Percentiles rank a stretch among this genome's conserved stretches.
phyloP scores from a whole-genome alignment of 2,888 invertebrate species.

The Flabesymbios commensalis region DNA sequence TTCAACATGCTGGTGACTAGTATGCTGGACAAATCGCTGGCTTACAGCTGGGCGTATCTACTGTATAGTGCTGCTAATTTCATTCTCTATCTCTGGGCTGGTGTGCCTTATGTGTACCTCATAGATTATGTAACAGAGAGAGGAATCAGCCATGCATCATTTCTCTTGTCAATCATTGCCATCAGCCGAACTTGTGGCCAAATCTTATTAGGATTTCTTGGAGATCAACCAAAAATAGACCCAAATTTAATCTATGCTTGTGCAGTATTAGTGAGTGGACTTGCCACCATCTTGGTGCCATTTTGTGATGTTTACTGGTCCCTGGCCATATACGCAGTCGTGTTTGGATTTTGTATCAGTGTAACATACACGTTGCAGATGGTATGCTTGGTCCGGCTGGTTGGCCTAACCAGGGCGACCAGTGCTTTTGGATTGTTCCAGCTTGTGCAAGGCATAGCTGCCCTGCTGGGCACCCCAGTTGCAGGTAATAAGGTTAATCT shows the following conservation, averaged over 20 bases:
- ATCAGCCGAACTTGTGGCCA: slow-evolving; percentile 78
- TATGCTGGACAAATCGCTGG: slow-evolving; percentile 27
- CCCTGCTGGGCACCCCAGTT: slow-evolving; percentile 82
- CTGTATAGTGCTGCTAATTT: slow-evolving; percentile 79
- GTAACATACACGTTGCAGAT: slow-evolving; percentile 88
- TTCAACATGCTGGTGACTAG: slow-evolving; percentile 8
- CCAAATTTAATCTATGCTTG: slow-evolving; percentile 79
- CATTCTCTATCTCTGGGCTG: slow-evolving; percentile 82
- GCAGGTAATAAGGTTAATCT: too few species aligned
- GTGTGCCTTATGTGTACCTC: slow-evolving; percentile 90
- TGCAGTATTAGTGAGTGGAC: slow-evolving; percentile 67
- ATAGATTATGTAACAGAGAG: slow-evolving; percentile 76
- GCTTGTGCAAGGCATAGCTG: slow-evolving; percentile 84
- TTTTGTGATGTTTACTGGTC: slow-evolving; percentile 22
- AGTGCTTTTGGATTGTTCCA: slow-evolving; percentile 84
- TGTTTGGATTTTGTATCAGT: slow-evolving; percentile 82
- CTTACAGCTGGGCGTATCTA: slow-evolving; percentile 19
- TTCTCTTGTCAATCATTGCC: slow-evolving; percentile 76
- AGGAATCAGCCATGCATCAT: slow-evolving; percentile 65
- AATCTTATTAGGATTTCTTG: slow-evolving; percentile 77
- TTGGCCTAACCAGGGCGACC: slow-evolving; percentile 84
- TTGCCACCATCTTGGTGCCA: slow-evolving; percentile 37
- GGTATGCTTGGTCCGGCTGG: slow-evolving; percentile 83
- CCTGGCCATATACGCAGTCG: slow-evolving; percentile 22
- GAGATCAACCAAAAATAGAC: slow-evolving; percentile 78